Conservation (phyloP, 2,888 invertebrate species). For the Apamea anceps region DNA sequence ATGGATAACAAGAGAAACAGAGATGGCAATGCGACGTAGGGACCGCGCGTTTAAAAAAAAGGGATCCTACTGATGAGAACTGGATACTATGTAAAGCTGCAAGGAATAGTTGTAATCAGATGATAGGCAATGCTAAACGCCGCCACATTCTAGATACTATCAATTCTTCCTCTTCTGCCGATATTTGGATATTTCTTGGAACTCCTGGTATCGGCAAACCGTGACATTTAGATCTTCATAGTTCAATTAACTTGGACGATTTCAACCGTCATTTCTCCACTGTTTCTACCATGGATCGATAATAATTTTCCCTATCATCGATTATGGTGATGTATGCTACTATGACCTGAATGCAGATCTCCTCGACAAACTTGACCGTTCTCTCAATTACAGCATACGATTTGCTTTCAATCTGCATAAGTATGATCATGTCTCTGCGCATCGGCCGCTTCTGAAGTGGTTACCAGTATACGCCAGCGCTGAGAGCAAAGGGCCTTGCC, state of each 20-base stretch:
- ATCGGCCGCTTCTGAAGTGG: not conserved
- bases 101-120: not conserved
- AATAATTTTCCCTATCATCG: not conserved
- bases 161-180: not conserved
- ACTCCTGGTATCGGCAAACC: not conserved
- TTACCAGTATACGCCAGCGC: not conserved
- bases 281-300: not conserved
- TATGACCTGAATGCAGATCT: not conserved
- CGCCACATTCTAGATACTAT: too few species aligned
- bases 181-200: not conserved
- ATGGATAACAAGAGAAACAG: not conserved
- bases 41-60: not conserved
- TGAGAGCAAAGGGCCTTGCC: not conserved
- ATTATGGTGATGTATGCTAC: not conserved
- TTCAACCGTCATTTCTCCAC: not conserved
- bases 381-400: not conserved
- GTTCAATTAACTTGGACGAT: not conserved
- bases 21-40: not conserved
- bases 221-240: not conserved
- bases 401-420: not conserved
- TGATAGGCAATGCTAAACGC: too few species aligned
- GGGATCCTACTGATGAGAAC: not conserved
- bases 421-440: not conserved
- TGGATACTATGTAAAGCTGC: not conserved
- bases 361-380: not conserved